Conservation (phyloP, 1,140 invertebrate genomes). For the Bombus huntii region DNA sequence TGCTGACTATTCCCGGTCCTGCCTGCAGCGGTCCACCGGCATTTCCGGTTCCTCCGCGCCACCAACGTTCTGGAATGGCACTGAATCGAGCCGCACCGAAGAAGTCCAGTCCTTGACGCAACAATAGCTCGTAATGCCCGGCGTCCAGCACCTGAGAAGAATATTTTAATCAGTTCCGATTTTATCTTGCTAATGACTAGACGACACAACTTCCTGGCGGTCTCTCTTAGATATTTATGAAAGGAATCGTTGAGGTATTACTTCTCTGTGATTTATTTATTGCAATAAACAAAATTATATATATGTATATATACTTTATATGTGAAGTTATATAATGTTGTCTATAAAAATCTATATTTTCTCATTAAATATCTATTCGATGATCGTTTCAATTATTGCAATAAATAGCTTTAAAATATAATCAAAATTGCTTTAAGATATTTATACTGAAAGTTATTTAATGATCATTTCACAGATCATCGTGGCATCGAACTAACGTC, state of each 20-base stretch:
- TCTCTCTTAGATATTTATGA: background rate
- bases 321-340: too few relatives aligned
- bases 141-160: constrained; percentile 77
- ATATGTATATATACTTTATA: too few relatives aligned
- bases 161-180: background rate
- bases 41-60: constrained; percentile 57
- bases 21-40: constrained; percentile 21
- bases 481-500: background rate
- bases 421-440: background rate
- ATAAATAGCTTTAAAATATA: background rate
- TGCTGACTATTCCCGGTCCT: background rate
- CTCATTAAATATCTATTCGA: too few relatives aligned
- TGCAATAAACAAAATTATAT: background rate
- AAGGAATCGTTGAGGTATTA: background rate
- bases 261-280: background rate
- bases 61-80: constrained; percentile 79
- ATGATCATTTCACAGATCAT: background rate
- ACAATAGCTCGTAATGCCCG: constrained; percentile 78
- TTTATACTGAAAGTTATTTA: background rate
- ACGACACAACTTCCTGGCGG: background rate
- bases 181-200: background rate
- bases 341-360: too few relatives aligned
- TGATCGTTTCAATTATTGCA: too few relatives aligned
- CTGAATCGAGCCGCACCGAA: constrained; percentile 80
- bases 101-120: constrained; percentile 81